Base-by-base conservation (phyloP, 2,797 vertebrate species). In the Protosalanx chinensis region DNA sequence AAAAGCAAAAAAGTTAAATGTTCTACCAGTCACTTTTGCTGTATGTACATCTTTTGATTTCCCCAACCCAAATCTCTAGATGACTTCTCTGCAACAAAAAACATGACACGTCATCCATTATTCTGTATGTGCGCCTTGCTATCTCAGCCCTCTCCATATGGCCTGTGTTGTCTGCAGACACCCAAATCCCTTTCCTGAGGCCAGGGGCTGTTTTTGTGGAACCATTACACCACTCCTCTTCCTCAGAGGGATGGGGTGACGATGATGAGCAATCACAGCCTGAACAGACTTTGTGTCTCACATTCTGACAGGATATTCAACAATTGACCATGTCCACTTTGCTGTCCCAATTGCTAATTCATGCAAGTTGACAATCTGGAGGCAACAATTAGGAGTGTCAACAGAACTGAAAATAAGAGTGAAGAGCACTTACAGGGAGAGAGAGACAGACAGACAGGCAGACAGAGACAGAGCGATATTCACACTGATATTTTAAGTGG, bases 31-130 rank as follows among this genome's bases (percentile, higher is more conserved):
- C 90, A 72, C 88, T 90, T 91, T 88, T 84, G 86, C 89, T 87
- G 88, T 87, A 88, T 67, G 84, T 85, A 85, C 87, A 88, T 87
- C 83, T 88, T 91, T 90, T 92, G 92, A 93, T 93, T 93, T 92
- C 92, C 92, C 92, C 85, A 88, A 91, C 89, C 91, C 78, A 67
- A 85, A 89, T 91, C 91, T 92, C 91, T 91, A 92, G 93, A 93
- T 84, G 91, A 89, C 90, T 87, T 84, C 90, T 86, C 87, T 66
- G 91, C 92, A 91, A 91, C 92, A 93, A 91, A 90, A 92, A 93
- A 94, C 92, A 93, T 92, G 93, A 93, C 92, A 94, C 89, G 78
- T 92, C 93, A 94, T 94, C 91, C 88, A 94, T 94, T 93, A 94
- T 93, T 93, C 91, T 91, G 90, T 90, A 91, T 85, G 87, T 91